Percentiles rank a stretch among this genome's conserved stretches.
phyloP scores from a whole-genome alignment of 2,888 invertebrate species.

The Eurytoma adleriae region DNA sequence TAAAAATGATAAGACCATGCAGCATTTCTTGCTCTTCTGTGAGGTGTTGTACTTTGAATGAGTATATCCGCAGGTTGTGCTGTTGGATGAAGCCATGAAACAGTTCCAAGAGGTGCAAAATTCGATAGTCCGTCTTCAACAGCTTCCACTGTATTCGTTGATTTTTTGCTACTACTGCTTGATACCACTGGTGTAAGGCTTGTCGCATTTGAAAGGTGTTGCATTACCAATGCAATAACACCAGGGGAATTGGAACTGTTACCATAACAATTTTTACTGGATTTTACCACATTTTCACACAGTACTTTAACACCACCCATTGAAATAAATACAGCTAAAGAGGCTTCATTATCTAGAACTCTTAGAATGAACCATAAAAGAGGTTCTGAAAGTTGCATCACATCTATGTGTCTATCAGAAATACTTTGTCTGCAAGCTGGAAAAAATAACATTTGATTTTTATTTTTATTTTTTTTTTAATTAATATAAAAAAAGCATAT shows the following conservation, averaged over 20 bases:
- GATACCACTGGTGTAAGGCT: conserved; percentile 74
- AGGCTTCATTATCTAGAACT: conserved; percentile 86
- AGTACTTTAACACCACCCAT: conserved; percentile 87
- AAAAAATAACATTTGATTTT: conserved; percentile 57
- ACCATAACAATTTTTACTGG: conserved; percentile 72
- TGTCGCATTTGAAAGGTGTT: conserved; percentile 79
- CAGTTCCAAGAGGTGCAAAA: conserved; percentile 91
- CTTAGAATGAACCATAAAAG: conserved; percentile 89
- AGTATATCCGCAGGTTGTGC: conserved; percentile 94
- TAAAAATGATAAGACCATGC: conserved; percentile 98
- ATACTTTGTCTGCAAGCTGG: conserved; percentile 68
- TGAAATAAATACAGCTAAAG: conserved; percentile 85
- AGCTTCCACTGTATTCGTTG: conserved; percentile 78
- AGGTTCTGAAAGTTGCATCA: conserved; percentile 87
- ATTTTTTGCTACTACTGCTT: conserved; percentile 73
- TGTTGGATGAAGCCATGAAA: conserved; percentile 88
- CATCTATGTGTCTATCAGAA: conserved; percentile 68
- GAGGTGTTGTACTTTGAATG: conserved; percentile 88
- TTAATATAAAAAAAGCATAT: not conserved
- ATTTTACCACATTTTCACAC: conserved; percentile 85
- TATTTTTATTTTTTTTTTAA: not conserved
- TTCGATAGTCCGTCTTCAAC: conserved; percentile 87
- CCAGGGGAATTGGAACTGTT: conserved; percentile 79
- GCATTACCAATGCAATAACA: conserved; percentile 79
- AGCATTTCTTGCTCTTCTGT: conserved; percentile 90